phyloP scores from a whole-genome alignment of 2,888 invertebrate genomes.

The Allacma fusca region DNA sequence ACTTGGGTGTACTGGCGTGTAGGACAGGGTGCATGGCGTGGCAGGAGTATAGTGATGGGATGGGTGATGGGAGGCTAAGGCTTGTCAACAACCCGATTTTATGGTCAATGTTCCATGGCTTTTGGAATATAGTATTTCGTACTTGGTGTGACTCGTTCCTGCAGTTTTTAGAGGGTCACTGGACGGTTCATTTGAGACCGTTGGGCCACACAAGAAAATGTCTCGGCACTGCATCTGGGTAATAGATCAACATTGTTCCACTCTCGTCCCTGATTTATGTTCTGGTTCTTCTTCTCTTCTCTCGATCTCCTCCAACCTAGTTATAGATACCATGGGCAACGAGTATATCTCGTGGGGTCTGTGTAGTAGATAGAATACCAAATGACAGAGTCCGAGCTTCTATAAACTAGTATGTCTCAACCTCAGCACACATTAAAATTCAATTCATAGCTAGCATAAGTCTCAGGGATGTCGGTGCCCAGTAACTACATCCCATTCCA shows the following conservation, averaged over 20 bases:
- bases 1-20: conserved; percentile 32
- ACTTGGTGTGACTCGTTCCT: background rate
- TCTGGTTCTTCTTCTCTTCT: conserved; percentile 28
- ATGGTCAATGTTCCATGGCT: conserved; percentile 41
- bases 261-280: conserved; percentile 40
- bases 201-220: conserved; percentile 42
- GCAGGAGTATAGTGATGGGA: conserved; percentile 23
- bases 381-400: too few species aligned
- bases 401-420: too few species aligned
- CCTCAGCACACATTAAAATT: too few species aligned
- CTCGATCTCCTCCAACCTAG: background rate
- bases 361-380: too few species aligned
- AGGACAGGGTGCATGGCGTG: conserved; percentile 13
- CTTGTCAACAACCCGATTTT: conserved; percentile 47
- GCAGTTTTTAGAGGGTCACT: conserved; percentile 26
- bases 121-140: conserved; percentile 4
- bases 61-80: conserved; percentile 37
- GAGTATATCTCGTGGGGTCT: too few species aligned
- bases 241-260: conserved; percentile 40
- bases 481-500: too few species aligned
- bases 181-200: conserved; percentile 39
- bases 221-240: conserved; percentile 39
- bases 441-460: too few species aligned
- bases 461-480: too few species aligned
- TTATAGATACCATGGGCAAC: too few species aligned